These are phyloP conservation scores for Diadumene lineata DNA, from an alignment of 92 coral and sea anemone species.

Conservation along the genomic window DNA sequence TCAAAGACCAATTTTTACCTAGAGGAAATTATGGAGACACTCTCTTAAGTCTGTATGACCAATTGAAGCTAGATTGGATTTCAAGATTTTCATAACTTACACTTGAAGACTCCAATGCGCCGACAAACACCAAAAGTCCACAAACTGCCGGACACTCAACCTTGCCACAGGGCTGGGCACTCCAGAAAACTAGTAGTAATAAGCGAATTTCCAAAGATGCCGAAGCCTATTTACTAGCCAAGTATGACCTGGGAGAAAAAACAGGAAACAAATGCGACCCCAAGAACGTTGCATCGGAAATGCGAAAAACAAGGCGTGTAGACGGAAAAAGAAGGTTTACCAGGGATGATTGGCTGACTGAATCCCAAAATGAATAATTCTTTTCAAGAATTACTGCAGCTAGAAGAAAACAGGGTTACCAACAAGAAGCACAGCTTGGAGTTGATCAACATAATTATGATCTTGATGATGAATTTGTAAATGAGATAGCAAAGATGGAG, in stretches of 20 bases:
- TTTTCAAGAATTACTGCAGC: slow-evolving; percentile 45
- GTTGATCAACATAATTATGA: slow-evolving; percentile 17
- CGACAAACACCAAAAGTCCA: neutral
- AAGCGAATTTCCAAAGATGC: slow-evolving; percentile 25
- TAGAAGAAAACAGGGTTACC: slow-evolving; percentile 21
- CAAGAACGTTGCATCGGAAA: slow-evolving; percentile 42
- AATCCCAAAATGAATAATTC: slow-evolving; percentile 30
- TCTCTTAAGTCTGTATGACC: slow-evolving; percentile 9
- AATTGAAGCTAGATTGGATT: slow-evolving; percentile 37
- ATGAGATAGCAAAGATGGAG: slow-evolving; percentile 21
- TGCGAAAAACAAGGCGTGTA: slow-evolving; percentile 41
- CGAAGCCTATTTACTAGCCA: slow-evolving; percentile 34
- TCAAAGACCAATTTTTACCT: slow-evolving; percentile 14
- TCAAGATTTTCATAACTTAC: slow-evolving; percentile 30
- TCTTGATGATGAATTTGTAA: slow-evolving; percentile 17
- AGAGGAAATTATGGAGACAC: slow-evolving; percentile 8
- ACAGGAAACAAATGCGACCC: slow-evolving; percentile 48
- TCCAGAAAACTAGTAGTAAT: slow-evolving; percentile 32
- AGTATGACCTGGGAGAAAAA: slow-evolving; percentile 51
- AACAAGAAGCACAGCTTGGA: slow-evolving; percentile 21
- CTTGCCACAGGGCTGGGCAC: slow-evolving; percentile 41
- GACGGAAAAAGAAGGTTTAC: slow-evolving; percentile 33
- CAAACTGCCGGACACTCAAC: neutral
- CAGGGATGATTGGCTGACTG: slow-evolving; percentile 40
- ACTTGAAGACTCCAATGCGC: slow-evolving; percentile 16